phyloP scores from a whole-genome alignment of 2,888 invertebrate genomes.

The Dendrolimus houi region DNA sequence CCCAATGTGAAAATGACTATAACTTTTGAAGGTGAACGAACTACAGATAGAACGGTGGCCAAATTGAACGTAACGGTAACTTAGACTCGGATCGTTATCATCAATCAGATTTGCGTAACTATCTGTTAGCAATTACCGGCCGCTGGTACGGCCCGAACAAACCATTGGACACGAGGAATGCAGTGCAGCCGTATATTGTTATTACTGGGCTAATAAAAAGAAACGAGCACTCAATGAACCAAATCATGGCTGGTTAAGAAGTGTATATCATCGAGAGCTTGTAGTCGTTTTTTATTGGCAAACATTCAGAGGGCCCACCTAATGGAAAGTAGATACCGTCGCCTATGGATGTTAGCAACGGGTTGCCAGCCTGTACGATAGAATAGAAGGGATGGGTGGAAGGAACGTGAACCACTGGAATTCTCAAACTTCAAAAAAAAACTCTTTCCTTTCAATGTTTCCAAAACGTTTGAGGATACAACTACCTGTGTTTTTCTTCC shows the following conservation, averaged over 20 bases:
- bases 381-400: no score
- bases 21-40: conserved; percentile 53
- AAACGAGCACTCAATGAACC: conserved; percentile 14
- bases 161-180: conserved; percentile 46
- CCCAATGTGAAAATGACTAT: conserved; percentile 21
- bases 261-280: neutral
- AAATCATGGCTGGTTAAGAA: neutral
- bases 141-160: conserved; percentile 35
- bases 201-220: conserved; percentile 18
- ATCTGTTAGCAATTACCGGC: conserved; percentile 62
- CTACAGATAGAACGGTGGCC: conserved; percentile 59
- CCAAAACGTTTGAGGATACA: no score
- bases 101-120: conserved; percentile 74
- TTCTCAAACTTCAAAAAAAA: no score
- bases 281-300: neutral
- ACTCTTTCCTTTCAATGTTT: no score
- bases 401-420: no score
- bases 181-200: conserved; percentile 35
- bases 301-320: no score
- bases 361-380: no score
- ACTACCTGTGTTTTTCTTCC: no score
- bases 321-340: no score
- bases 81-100: conserved; percentile 57
- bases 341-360: no score
- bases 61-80: conserved; percentile 68